Base-by-base conservation (phyloP, 2,113 vertebrate species). In the Carassius carassius region DNA sequence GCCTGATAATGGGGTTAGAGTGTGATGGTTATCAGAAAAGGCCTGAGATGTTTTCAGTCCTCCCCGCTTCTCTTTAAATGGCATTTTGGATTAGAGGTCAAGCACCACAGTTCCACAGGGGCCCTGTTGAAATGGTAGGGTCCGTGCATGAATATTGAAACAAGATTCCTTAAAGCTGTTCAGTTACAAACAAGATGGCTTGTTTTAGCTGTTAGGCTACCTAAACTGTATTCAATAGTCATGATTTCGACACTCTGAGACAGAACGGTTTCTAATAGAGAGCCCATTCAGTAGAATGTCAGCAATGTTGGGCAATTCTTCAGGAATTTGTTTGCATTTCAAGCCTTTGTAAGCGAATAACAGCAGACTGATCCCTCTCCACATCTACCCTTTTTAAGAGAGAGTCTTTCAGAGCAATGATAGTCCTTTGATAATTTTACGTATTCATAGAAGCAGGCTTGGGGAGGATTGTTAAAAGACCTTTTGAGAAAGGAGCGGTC, bases 21-120 rank as follows among this genome's bases (percentile, higher is more conserved):
- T 88, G 90, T 92, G 94, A 95, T 95, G 92, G 92, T 93, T 94
- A 95, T 95, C 94, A 93, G 86, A 74, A 89, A 89, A 89, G 86
- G 93, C 89, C 83, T 91, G 92, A 87, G 91, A 93, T 93, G 91
- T 94, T 93, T 93, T 92, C 91, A 91, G 92, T 94, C 92, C 89
- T 90, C 87, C 88, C 87, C 85, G 90, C 79, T 78, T 56, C 84
- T 62, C 78, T 90, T 91, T 87, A 86, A 93, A 93, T 89, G 91
- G 90, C 86, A 87, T 90, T 89, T 83, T 88, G 91, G 49, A 80
- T 84, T 86, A 90, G 89, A 91, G 91, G 91, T 93, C 92, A 92
- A 93, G 92, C 70, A 89, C 87, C 89, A 87, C 73, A 90, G 92
- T 91, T 91, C 92, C 90, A 86, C 85, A 65, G 89, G 92, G 91